Base-by-base conservation (phyloP, 2,113 vertebrate genomes). In the Neolamprologus hecqui region DNA sequence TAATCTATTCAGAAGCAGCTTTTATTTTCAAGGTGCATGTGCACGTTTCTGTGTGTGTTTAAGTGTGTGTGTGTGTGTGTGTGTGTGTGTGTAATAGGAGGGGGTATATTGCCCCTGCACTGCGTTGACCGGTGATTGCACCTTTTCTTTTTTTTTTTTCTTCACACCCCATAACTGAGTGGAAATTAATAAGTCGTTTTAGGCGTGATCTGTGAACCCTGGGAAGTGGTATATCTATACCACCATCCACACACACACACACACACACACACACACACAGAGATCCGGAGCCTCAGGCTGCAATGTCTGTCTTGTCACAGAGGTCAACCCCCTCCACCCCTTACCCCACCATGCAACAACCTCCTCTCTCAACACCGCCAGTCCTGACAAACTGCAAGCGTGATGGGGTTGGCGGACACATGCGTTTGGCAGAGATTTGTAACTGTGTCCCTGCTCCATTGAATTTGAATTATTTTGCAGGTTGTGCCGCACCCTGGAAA, bases 391-490 rank as follows among this genome's bases (percentile, higher is more conserved):
- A 98, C 97, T 97, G 97, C 97, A 95, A 96, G 96, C 93, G 93
- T 96, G 97, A 97, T 94, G 91, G 87, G 97, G 96, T 96, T 97
- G 97, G 97, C 95, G 94, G 81, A 95, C 95, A 92, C 85, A 95
- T 94, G 95, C 96, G 95, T 94, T 96, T 97, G 97, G 97, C 97
- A 97, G 97, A 98, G 97, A 99, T 98, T 99, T 99, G 98, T 99
- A 97, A 98, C 97, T 95, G 91, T 96, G 98, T 98, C 97, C 96
- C 97, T 98, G 98, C 96, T 98, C 97, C 97, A 97, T 97, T 98
- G 97, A 97, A 97, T 99, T 98, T 98, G 97, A 99, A 98, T 99
- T 98, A 99, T 98, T 98, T 97, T 96, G 15, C 97, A 96, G 97
- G 96, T 94, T 96, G 91, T 94, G 94, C 23, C 57, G n/a, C 86